Evolutionary conservation across 2,888 invertebrate genomes (phyloP), one percentile per base, ranked within the genome.

Genomic region (Schizaphis graminum): DNA sequence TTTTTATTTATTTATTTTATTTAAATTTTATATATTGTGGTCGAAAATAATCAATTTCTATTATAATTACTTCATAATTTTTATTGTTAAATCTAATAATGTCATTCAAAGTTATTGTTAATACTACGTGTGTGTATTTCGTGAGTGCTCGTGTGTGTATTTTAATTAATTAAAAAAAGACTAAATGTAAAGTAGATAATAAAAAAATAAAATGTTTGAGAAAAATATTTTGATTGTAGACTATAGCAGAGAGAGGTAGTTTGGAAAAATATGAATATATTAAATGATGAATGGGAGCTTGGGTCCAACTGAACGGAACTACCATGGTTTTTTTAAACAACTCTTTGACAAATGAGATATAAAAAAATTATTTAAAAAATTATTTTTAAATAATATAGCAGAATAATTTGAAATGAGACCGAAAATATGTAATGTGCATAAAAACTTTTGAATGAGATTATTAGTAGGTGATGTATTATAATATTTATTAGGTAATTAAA

Each of bases 331-430:
- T 84, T 89, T 89, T 53, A 44, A 84, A 93, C 53, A 93, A 93
- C 93, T 90, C 85, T 93, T 93, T 93, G 93, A 93, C 93, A 93
- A 93, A 93, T 93, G 93, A 93, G 93, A 61, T 90, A 89, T 47
- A n/a, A 89, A 93, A 93, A 93, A 77, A 61, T 35, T n/a, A 26
- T 61, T 87, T 35, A 41, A 88, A 56, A 93, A 89, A 89, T 85
- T 56, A 47, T 89, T 89, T 77, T 93, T 84, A 84, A 41, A 49
- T 87, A 92, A 87, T 49, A 92, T 49, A 92, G 35, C 4, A 10
- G 49, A 61, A 49, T 61, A 88, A 5, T 77, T 67, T 26, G 28
- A 77, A 16, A 53, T 11, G 16, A 88, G 41, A 10, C 67, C 47
- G 10, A 47, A 13, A 61, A 85, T 61, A n/a, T 47, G 49, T 24